These are phyloP conservation scores for Opisthocomus hoazin DNA, from an alignment of 2,113 vertebrate species.

Conservation along the genomic window DNA sequence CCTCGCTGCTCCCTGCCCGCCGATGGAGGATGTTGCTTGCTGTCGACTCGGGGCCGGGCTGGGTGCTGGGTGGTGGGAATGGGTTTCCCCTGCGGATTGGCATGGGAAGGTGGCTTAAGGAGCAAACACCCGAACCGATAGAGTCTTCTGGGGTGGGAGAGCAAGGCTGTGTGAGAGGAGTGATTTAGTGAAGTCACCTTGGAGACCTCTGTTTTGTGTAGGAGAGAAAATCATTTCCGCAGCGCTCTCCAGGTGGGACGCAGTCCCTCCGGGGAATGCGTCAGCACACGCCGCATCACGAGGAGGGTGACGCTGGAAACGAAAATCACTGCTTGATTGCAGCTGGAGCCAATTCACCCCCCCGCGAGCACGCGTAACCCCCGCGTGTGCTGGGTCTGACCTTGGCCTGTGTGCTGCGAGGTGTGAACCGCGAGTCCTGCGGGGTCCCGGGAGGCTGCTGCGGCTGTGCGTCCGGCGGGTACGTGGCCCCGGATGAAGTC, in stretches of 20 bases:
- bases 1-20: background rate
- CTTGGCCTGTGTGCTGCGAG: background rate
- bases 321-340: background rate
- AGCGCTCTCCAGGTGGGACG: background rate
- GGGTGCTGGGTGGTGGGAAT: background rate
- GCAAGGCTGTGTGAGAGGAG: background rate
- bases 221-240: background rate
- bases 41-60: background rate
- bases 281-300: rapidly evolving
- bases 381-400: background rate
- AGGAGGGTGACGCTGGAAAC: background rate
- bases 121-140: rapidly evolving
- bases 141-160: background rate
- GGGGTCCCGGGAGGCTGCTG: background rate
- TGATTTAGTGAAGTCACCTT: background rate
- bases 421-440: rapidly evolving
- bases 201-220: background rate
- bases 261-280: background rate
- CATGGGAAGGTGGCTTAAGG: background rate
- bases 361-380: no score
- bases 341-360: background rate
- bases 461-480: rapidly evolving
- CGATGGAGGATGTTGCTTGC: background rate
- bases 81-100: background rate
- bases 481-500: background rate